A percentile compares a stretch with the other conserved stretches of the same genome.
These are phyloP conservation scores for Leptogaster cylindrica DNA, from an alignment of 2,888 invertebrate genomes.

Conservation along the genomic window DNA sequence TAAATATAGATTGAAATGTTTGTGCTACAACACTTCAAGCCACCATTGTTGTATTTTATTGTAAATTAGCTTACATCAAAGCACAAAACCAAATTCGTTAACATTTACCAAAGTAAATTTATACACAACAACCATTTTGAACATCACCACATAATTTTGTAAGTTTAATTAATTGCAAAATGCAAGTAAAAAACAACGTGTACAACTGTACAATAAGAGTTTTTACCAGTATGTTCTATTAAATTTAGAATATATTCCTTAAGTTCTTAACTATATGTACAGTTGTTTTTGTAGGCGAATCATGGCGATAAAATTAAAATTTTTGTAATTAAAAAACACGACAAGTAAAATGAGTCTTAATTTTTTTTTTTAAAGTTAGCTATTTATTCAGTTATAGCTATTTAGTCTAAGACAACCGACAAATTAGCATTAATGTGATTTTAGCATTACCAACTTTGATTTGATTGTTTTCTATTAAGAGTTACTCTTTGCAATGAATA, in stretches of 20 bases:
- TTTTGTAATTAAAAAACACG: too few species aligned
- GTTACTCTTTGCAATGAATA: neutral
- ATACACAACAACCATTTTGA: neutral
- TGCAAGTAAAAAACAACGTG: constrained; percentile 23
- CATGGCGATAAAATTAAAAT: too few species aligned
- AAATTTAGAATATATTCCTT: constrained; percentile 31
- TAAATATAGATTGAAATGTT: too few species aligned
- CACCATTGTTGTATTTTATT: too few species aligned
- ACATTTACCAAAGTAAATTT: neutral
- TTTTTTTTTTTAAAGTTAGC: too few species aligned
- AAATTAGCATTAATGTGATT: constrained; percentile 2
- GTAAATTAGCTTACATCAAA: too few species aligned
- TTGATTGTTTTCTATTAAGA: constrained; percentile 34
- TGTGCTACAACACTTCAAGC: too few species aligned
- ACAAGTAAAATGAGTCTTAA: neutral
- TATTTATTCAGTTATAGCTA: too few species aligned
- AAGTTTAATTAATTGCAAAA: constrained; percentile 29
- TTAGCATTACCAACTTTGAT: neutral
- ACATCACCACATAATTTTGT: neutral
- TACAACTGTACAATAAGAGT: constrained; percentile 8
- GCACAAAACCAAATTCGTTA: neutral
- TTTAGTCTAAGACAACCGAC: constrained; percentile 27
- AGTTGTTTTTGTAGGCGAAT: constrained; percentile 1
- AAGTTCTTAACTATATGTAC: constrained; percentile 22
- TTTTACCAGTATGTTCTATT: constrained; percentile 15